Evolutionary conservation across 1,140 invertebrate genomes (phyloP), one percentile per base, ranked within the genome.

Genomic region (Drosophila parabipectinata): DNA sequence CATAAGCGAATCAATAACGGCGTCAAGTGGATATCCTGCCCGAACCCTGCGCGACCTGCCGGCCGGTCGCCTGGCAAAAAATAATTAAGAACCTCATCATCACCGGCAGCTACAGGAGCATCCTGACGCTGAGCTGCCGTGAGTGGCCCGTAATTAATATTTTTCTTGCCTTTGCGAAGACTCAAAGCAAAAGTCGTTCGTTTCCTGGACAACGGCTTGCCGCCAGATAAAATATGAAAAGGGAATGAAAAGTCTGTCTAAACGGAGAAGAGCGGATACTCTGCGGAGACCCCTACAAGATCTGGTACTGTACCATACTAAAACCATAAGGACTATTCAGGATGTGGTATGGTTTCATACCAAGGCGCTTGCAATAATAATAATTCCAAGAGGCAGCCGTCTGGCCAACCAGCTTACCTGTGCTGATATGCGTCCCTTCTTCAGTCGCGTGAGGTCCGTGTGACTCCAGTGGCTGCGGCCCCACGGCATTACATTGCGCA

Each of bases 391-490:
- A 32, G 39, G 50, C 21, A 12, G 12, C 28, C 6, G 34, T 21
- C 10, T 37, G 50, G 59, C 37, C 50, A 30, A 1, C 18, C 15
- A 8, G 56, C 77, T 92, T 92, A 98, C 97, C 95, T 98, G 97
- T 28, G 84, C 90, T 92, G 92, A 98, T 97, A 95, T 98, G 97
- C 37, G 96, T 97, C 52, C 97, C 84, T 95, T 93, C 87, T 95
- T 95, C 63, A 98, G 92, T 90, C 96, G 93, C 47, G 95, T 94
- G 39, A 98, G 93, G 92, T 98, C 97, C 2, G 97, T 98, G 82
- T 98, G 96, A 81, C 96, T 96, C 94, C 95, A 96, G 48, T 94
- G 94, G 92, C 94, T 95, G 32, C 93, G 94, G 0, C 95, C 95
- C 96, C 96, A 97, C 8, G 96, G 96, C 45, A 94, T 94, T 66